Evolutionary conservation across 2,113 vertebrate genomes (phyloP).

Genomic region (Pipa parva): DNA sequence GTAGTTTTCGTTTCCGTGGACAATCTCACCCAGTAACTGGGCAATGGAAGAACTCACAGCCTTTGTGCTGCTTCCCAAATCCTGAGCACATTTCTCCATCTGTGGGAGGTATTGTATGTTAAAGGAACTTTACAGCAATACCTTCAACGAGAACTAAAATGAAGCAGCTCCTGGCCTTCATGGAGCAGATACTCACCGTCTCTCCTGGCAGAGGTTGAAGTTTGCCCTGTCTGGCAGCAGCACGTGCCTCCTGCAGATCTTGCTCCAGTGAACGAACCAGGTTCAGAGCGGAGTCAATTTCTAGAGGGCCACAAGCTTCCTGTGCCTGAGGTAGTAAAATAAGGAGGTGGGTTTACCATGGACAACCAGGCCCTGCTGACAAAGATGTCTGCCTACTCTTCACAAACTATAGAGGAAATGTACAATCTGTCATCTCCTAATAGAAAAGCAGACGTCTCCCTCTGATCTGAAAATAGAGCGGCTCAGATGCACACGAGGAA

Average conservation of each 20-base stretch:
- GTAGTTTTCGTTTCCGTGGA: conserved; percentile 97
- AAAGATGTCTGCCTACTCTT: too few relatives aligned
- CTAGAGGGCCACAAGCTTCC: conserved; percentile 90
- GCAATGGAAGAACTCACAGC: conserved; percentile 89
- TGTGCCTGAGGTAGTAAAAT: conserved; percentile 70
- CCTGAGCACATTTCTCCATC: conserved; percentile 93
- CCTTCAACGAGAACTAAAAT: background rate
- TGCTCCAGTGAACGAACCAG: conserved; percentile 84
- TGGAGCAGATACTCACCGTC: conserved; percentile 63
- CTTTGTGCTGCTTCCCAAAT: conserved; percentile 90
- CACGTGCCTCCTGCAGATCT: conserved; percentile 86
- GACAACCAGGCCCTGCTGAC: background rate
- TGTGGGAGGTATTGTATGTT: conserved; percentile 43
- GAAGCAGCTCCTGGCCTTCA: too few relatives aligned
- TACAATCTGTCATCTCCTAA: too few relatives aligned
- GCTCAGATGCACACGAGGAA: too few relatives aligned
- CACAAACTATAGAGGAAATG: too few relatives aligned
- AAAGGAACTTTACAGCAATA: too few relatives aligned
- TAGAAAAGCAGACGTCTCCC: too few relatives aligned
- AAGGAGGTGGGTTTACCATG: too few relatives aligned
- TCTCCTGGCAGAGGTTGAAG: conserved; percentile 91
- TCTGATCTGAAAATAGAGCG: too few relatives aligned
- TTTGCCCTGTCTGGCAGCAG: conserved; percentile 79
- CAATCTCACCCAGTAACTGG: conserved; percentile 86
- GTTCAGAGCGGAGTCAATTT: conserved; percentile 88